Percentiles rank a stretch among this genome's conserved stretches.
phyloP scores from a whole-genome alignment of 2,888 invertebrate genomes.

The Parelbella ahira region DNA sequence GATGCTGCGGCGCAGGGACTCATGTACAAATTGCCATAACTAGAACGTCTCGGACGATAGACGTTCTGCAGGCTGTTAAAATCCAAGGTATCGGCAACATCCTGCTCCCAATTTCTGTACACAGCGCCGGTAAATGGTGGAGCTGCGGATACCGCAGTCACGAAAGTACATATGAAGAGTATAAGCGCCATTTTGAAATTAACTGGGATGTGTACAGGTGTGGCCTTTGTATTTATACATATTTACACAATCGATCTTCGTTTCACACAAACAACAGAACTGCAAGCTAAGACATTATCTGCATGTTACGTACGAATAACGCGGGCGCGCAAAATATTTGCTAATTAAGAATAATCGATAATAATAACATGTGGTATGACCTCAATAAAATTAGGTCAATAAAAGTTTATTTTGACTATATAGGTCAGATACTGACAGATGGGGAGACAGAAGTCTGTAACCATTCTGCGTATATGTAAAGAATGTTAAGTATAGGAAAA shows the following conservation, averaged over 20 bases:
- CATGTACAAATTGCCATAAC: conserved; percentile 33
- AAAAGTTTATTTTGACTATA: too few relatives aligned
- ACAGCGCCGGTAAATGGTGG: conserved; percentile 28
- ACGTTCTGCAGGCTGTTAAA: neutral
- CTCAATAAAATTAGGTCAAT: too few relatives aligned
- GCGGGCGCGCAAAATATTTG: conserved; percentile 52
- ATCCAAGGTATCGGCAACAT: conserved; percentile 3
- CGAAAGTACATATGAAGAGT: conserved; percentile 38
- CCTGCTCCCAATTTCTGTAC: conserved; percentile 20
- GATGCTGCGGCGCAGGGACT: conserved; percentile 51
- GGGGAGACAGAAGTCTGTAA: too few relatives aligned
- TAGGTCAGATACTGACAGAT: too few relatives aligned
- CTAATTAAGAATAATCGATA: too few relatives aligned
- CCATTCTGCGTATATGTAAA: too few relatives aligned
- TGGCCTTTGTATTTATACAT: conserved; percentile 58
- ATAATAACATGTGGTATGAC: too few relatives aligned
- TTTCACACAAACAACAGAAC: conserved; percentile 27
- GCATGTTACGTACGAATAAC: conserved; percentile 12
- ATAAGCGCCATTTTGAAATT: conserved; percentile 51
- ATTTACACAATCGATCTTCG: conserved; percentile 40
- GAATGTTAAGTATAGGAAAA: too few relatives aligned
- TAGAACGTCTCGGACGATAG: conserved; percentile 41
- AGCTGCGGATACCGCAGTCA: conserved; percentile 39
- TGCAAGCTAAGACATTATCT: conserved; percentile 11
- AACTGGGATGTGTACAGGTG: conserved; percentile 35